Conservation (phyloP, 1,140 invertebrate species). For the Neoseiulus cucumeris region DNA sequence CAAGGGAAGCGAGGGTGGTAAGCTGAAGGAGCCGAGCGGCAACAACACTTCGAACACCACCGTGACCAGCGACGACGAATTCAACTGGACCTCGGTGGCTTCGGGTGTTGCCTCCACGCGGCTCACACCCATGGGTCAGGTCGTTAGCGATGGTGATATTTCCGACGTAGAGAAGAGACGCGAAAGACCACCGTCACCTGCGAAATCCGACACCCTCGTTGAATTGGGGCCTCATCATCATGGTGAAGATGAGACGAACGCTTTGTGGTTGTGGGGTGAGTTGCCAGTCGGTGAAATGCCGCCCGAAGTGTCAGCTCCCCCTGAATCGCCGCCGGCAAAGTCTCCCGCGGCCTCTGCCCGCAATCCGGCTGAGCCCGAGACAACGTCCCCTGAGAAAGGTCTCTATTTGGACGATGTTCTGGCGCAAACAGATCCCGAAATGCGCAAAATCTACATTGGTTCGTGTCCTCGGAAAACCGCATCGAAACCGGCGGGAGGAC, state of each 20-base stretch:
- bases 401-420: slow-evolving; percentile 75
- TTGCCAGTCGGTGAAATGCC: slow-evolving; percentile 38
- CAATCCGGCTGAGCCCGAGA: no score
- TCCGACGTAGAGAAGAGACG: neutral
- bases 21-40: neutral
- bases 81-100: slow-evolving; percentile 9
- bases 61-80: slow-evolving; percentile 6
- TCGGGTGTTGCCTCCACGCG: slow-evolving; percentile 6
- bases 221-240: slow-evolving; percentile 37
- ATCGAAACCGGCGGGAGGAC: neutral
- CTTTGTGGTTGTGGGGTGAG: slow-evolving; percentile 89
- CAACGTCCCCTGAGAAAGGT: slow-evolving; percentile 32
- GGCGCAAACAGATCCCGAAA: neutral
- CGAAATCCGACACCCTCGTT: slow-evolving; percentile 82
- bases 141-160: slow-evolving; percentile 5
- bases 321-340: slow-evolving; percentile 13
- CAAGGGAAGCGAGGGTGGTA: neutral
- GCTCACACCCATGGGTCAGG: neutral
- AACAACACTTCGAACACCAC: slow-evolving; percentile 11
- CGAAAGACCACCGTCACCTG: slow-evolving; percentile 30
- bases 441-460: neutral
- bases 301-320: slow-evolving; percentile 24
- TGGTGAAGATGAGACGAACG: slow-evolving; percentile 21
- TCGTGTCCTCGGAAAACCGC: neutral
- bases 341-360: neutral